Evolutionary conservation across 2,888 invertebrate genomes (phyloP), one percentile per base, ranked within the genome.

Genomic region (Mimumesa dahlbomi): DNA sequence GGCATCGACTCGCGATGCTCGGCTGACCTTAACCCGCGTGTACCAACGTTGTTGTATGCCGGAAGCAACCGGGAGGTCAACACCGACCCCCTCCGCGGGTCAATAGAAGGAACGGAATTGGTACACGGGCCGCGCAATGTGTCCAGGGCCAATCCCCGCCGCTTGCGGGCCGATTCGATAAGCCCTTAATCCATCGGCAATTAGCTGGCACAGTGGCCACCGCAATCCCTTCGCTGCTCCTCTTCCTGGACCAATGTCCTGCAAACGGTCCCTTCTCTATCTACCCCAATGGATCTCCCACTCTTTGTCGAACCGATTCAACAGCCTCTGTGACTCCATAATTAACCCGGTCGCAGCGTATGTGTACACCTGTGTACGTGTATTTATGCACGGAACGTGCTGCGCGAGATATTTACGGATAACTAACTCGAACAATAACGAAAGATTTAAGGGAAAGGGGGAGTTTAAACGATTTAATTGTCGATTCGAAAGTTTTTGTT

Each of bases 151-250:
- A 73, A 76, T 69, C 48, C 71, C 43, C 45, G 52, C 56, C 18
- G 5, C 38, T 57, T 62, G 63, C 49, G 40, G 65, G 57, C 63
- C 70, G 46, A 77, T 82, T 83, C 81, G 84, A 85, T 85, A 85
- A 85, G 80, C 82, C 81, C 83, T 83, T 86, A 82, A 87, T 87
- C 85, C 85, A 79, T 79, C 68, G 82, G 83, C 83, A 87, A 87
- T 87, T 86, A 84, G 80, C 80, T 81, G 74, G 71, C 66, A 68
- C 77, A 77, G 66, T 73, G 71, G 66, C 56, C 71, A 61, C 64
- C 59, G 52, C 73, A 59, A 68, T 58, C 75, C 62, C 59, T 49
- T 59, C 45, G 36, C 50, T 52, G 19, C 54, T 25, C 22, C 56
- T 31, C 48, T 59, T 43, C 58, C 54, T n/a, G 54, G 25, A 56